A percentile compares a stretch with the other conserved stretches of the same genome.
phyloP scores from a whole-genome alignment of 2,113 vertebrate genomes.

The Poicephalus meyeri region DNA sequence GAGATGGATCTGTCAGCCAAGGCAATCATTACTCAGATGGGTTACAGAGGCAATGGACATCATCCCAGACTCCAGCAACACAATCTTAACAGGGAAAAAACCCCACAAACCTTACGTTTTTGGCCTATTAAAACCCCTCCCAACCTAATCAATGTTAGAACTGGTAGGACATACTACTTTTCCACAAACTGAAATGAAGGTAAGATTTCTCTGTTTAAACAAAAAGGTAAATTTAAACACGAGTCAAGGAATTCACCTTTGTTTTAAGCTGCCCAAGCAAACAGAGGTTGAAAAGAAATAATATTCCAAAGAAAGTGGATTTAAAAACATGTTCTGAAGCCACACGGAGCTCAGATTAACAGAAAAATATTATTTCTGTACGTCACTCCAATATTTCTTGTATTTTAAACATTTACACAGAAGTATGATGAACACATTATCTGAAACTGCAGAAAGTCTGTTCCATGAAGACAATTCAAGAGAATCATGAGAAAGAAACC shows the following conservation, averaged over 20 bases:
- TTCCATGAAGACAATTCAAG: not conserved
- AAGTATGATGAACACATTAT: not conserved
- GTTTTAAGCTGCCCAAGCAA: not conserved
- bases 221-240: not conserved
- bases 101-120: fast-evolving
- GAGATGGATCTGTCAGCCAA: not conserved
- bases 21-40: not conserved
- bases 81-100: not conserved
- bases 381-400: not conserved
- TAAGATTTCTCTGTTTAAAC: not conserved
- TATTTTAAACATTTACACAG: not conserved
- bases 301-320: not conserved
- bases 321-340: not conserved
- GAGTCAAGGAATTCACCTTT: not conserved
- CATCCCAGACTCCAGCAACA: not conserved
- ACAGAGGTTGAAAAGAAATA: not conserved
- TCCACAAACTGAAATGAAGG: not conserved
- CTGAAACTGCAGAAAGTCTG: not conserved
- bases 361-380: not conserved
- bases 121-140: not conserved
- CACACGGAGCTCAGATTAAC: not conserved
- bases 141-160: not conserved
- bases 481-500: not conserved
- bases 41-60: not conserved
- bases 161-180: not conserved